These are phyloP conservation scores for Florisuga fusca DNA, from an alignment of 2,797 vertebrate genomes.

Conservation along the genomic window DNA sequence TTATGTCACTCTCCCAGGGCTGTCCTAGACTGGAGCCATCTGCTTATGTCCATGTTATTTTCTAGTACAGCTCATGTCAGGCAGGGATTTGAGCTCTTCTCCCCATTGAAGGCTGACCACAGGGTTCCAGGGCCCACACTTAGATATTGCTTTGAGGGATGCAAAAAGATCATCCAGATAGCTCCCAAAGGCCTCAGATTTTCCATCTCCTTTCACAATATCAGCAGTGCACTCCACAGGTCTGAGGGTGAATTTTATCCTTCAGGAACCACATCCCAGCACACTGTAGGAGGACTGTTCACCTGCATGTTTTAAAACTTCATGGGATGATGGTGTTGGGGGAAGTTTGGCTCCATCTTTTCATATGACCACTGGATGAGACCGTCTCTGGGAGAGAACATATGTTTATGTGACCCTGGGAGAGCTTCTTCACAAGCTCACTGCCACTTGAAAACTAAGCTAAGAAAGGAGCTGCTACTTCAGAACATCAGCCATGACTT, in stretches of 20 bases:
- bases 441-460: not conserved
- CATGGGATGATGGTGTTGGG: not conserved
- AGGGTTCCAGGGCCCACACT: not conserved
- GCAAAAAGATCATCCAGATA: not conserved
- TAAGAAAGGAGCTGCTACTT: not conserved
- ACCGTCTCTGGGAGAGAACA: not conserved
- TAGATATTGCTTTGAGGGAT: not conserved
- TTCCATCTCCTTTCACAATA: not conserved
- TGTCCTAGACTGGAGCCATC: not conserved
- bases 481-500: not conserved
- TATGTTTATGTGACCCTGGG: not conserved
- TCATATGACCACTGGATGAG: not conserved
- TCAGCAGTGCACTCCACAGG: not conserved
- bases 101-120: not conserved
- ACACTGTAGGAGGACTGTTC: not conserved
- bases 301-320: not conserved
- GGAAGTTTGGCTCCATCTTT: not conserved
- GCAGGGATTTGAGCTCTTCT: not conserved
- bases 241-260: not conserved
- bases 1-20: not conserved
- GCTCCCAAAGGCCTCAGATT: not conserved
- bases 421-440: not conserved
- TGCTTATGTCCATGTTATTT: not conserved
- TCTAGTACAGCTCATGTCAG: not conserved
- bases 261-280: not conserved